Evolutionary conservation across 2,888 invertebrate species (phyloP), one percentile per base, ranked within the genome.

Genomic region (Andrena haemorrhoa): DNA sequence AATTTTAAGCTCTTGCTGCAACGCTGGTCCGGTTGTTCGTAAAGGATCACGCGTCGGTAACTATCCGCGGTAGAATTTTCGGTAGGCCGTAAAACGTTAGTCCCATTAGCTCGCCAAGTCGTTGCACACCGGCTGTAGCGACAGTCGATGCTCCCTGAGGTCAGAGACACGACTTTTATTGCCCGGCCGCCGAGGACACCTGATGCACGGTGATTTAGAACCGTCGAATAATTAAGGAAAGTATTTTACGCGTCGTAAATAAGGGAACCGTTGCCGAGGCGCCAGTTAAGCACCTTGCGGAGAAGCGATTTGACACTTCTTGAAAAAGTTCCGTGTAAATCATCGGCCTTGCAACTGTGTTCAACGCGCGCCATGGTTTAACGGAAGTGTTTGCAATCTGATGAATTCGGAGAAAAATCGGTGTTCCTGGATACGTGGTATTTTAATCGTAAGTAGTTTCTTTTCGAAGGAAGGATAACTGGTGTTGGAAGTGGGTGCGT

Each of bases 231-330:
- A 87, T 82, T 84, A 70, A 73, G 58, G 65, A 72, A 75, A 33
- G 76, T 65, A 60, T 79, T 86, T 86, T 76, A 84, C 71, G 74
- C 58, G 49, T 76, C 81, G 80, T 86, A 86, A 84, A 84, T 68
- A 76, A 23, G n/a, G 41, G 29, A 66, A 66, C 58, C 58, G 73
- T 20, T 66, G 65, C 2, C 33, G 26, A 33, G 47, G 61, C 47
- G 33, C 10, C 29, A 23, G 33, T 73, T 69, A 20, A 63, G 69
- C 51, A 26, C 33, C 47, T 64, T 10, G n/a, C 16, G 23, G 10
- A 12, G 10, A 56, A 51, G 70, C 10, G 26, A 31, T 56, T 63
- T 47, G 60, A 51, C 33, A 56, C 23, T 33, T 64, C 51, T 53
- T 33, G 12, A 31, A 41, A 60, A 70, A 53, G 56, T 70, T n/a